Conservation (phyloP, 2,797 vertebrate species). For the Mormyrops boulengeri region DNA sequence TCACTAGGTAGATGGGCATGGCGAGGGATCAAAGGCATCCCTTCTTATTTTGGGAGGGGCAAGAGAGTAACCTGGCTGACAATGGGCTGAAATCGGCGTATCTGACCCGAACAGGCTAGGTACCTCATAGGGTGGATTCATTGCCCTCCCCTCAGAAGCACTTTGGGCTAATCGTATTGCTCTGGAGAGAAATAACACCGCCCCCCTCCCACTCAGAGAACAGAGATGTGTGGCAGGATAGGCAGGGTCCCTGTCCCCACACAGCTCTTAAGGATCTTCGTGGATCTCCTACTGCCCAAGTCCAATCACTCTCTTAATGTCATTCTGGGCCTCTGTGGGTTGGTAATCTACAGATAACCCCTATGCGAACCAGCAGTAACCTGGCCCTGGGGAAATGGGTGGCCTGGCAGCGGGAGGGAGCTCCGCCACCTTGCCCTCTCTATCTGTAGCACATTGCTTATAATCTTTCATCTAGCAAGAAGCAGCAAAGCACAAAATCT, state of each 20-base stretch:
- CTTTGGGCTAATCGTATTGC: not conserved
- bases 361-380: not conserved
- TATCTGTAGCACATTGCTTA: not conserved
- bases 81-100: not conserved
- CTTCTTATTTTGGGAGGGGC: not conserved
- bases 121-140: not conserved
- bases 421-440: not conserved
- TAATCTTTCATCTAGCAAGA: not conserved
- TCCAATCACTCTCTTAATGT: not conserved
- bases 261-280: not conserved
- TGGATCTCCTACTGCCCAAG: not conserved
- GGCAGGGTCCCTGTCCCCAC: not conserved
- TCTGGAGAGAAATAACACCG: not conserved
- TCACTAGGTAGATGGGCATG: not conserved
- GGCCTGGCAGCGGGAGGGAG: not conserved
- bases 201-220: not conserved
- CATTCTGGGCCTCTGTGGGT: not conserved
- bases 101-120: not conserved
- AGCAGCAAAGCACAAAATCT: not conserved
- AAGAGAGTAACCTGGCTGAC: not conserved
- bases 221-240: not conserved
- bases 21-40: constrained; percentile 14
- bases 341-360: constrained; percentile 5
- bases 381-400: not conserved
- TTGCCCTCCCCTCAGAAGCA: not conserved